phyloP scores from a whole-genome alignment of 1,140 invertebrate genomes.

The Zaprionus tsacasi region DNA sequence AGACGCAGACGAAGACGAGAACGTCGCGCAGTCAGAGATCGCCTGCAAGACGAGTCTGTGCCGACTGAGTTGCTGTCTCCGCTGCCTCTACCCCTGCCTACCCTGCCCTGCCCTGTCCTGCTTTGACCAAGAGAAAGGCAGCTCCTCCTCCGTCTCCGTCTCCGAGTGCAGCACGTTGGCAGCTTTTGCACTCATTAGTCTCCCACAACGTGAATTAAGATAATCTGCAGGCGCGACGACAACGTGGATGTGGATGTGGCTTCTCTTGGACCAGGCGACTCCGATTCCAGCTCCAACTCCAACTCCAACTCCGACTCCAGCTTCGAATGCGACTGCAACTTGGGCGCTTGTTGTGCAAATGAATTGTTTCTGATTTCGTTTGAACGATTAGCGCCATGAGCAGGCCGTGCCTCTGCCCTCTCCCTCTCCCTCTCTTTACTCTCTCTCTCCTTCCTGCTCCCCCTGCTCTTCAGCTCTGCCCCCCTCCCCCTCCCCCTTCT shows the following conservation, averaged over 20 bases:
- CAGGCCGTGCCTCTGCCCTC: slow-evolving; percentile 8
- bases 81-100: neutral
- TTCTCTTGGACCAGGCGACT: neutral
- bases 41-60: neutral
- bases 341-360: slow-evolving; percentile 82
- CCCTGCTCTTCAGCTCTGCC: neutral
- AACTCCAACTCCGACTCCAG: too few species aligned
- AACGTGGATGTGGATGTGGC: slow-evolving; percentile 34
- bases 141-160: slow-evolving; percentile 10
- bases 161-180: slow-evolving; percentile 37
- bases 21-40: neutral
- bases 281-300: neutral
- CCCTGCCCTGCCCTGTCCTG: neutral
- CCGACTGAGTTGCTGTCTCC: slow-evolving; percentile 20
- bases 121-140: slow-evolving; percentile 60
- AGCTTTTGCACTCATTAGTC: slow-evolving; percentile 83
- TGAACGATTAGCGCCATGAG: slow-evolving; percentile 79
- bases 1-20: neutral
- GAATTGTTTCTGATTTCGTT: slow-evolving; percentile 84
- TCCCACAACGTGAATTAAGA: slow-evolving; percentile 84
- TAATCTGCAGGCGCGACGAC: slow-evolving; percentile 67
- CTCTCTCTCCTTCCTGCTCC: neutral
- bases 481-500: slow-evolving; percentile 17
- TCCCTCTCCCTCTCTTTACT: slow-evolving; percentile 15
- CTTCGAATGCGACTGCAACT: slow-evolving; percentile 18